Base-by-base conservation (phyloP, 2,888 invertebrate species). In the Napeogenes inachia region DNA sequence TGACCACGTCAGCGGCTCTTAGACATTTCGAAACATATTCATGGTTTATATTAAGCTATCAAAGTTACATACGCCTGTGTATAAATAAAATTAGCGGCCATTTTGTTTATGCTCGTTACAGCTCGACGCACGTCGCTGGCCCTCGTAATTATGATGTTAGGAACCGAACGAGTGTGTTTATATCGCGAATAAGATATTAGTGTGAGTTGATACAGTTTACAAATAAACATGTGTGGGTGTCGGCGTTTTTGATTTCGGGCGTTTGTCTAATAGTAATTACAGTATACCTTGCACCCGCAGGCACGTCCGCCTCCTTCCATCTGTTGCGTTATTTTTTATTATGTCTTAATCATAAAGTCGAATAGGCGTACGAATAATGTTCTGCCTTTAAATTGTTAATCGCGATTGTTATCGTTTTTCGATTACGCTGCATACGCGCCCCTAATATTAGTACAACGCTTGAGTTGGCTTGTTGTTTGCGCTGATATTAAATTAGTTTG, bases 51-150 rank as follows among this genome's bases (percentile, higher is more conserved):
- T 73, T 73, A 79, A 76, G 77, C 76, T 79, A 85, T 84, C 79
- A 82, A 82, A 76, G 79, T 75, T 78, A 80, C 81, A 81, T 80
- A 79, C 78, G 63, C 70, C 74, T 71, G 68, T 66, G 77, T 78
- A 82, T 79, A 83, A 86, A 81, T 75, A 84, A 85, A 85, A 84
- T 85, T 82, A 82, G 81, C 82, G 77, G 87, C 89, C 89, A 89
- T 90, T 89, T 90, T 89, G 87, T 88, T 86, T 82, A 84, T 81
- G 85, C 88, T 86, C 84, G 89, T 90, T 87, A 89, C 88, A 87
- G 81, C 82, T 82, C 85, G 85, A 84, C 88, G 87, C 89, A 85
- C 87, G 89, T 89, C 87, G 85, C 80, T 84, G 87, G 84, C 82
- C 81, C 81, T 81, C 80, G 81, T 90, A 89, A 90, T 90, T 89